Evolutionary conservation across 2,888 invertebrate genomes (phyloP).

Genomic region (Philhelius pedissequus): DNA sequence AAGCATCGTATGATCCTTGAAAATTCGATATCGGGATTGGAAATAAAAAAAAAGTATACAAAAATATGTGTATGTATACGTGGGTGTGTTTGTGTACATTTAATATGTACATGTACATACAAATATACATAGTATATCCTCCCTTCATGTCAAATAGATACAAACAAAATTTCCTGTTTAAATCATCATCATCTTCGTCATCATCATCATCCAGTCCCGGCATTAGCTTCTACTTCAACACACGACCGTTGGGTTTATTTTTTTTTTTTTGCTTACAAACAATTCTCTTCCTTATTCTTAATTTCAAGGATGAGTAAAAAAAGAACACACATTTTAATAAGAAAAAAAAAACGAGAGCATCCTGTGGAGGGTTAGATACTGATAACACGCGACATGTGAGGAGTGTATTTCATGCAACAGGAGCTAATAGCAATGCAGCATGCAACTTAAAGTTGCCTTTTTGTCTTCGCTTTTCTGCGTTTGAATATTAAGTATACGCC

Average conservation of each 20-base stretch:
- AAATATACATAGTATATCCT: background rate
- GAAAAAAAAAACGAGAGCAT: slow-evolving; percentile 21
- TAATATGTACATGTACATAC: background rate
- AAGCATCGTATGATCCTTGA: slow-evolving; percentile 14
- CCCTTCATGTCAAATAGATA: background rate
- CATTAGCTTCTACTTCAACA: slow-evolving; percentile 27
- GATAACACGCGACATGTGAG: slow-evolving; percentile 38
- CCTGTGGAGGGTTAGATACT: slow-evolving; percentile 39
- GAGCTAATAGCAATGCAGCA: slow-evolving; percentile 20
- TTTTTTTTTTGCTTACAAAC: background rate
- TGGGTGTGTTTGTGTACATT: too few species aligned
- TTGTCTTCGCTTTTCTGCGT: background rate
- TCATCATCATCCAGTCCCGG: slow-evolving; percentile 15
- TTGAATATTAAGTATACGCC: slow-evolving; percentile 24
- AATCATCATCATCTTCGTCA: slow-evolving; percentile 51
- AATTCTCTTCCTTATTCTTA: background rate
- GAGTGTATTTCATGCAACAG: slow-evolving; percentile 27
- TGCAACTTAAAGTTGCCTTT: background rate
- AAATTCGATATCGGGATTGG: slow-evolving; percentile 9
- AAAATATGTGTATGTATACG: too few species aligned
- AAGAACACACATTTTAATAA: slow-evolving; percentile 9
- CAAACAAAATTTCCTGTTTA: slow-evolving; percentile 37
- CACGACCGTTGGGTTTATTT: background rate
- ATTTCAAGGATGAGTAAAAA: background rate
- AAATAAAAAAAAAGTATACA: background rate